Conservation (phyloP, 2,113 vertebrate species). For the Tympanuchus pallidicinctus region DNA sequence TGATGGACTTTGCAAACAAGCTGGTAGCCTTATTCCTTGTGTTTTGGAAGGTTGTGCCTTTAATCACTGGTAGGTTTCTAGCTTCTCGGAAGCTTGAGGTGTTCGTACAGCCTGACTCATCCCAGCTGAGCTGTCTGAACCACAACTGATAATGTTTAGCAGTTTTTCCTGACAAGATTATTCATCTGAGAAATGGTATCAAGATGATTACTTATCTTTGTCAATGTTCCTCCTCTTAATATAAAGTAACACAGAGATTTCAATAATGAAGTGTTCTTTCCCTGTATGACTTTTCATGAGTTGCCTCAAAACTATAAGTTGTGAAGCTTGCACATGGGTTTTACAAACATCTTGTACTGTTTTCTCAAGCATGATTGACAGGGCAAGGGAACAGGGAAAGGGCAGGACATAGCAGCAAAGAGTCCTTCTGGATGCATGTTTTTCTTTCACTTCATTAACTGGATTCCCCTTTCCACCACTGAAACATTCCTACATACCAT, state of each 20-base stretch:
- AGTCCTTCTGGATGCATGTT: background rate
- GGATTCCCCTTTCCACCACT: background rate
- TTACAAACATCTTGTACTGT: background rate
- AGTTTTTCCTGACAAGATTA: constrained; percentile 66
- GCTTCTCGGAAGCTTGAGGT: constrained; percentile 32
- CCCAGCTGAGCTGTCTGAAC: background rate
- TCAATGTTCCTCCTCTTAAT: constrained; percentile 5
- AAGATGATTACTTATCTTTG: constrained; percentile 55
- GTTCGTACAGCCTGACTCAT: constrained; percentile 50
- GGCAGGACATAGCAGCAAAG: background rate
- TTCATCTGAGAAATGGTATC: constrained; percentile 67
- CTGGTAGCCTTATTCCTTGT: background rate
- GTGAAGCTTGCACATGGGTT: background rate
- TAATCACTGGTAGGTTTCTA: constrained; percentile 37
- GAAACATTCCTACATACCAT: background rate
- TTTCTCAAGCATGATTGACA: background rate
- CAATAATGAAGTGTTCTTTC: background rate
- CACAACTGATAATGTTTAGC: constrained; percentile 51
- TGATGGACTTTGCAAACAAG: constrained; percentile 33
- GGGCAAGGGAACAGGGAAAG: background rate
- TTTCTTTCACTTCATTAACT: constrained; percentile 3
- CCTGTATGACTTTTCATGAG: background rate
- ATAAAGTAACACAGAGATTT: background rate
- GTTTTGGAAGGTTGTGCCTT: constrained; percentile 35
- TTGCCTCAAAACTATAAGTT: background rate